Percentiles rank a stretch among this genome's conserved stretches.
phyloP scores from a whole-genome alignment of 92 coral and sea anemone species.

The Palythoa grandiflora region DNA sequence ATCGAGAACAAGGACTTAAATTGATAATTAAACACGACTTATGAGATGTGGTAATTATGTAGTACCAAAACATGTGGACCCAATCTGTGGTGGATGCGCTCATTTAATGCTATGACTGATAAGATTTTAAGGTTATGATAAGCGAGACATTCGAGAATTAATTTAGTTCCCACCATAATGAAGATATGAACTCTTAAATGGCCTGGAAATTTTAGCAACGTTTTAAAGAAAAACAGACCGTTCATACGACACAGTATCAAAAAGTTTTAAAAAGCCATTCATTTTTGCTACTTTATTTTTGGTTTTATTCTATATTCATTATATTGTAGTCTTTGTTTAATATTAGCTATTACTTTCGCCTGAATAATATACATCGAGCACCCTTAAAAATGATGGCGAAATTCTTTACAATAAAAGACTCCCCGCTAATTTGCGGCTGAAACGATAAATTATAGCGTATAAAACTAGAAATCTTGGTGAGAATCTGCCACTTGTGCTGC shows the following conservation, averaged over 20 bases:
- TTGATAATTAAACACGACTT: not conserved
- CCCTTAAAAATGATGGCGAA: too few species aligned
- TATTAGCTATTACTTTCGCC: too few species aligned
- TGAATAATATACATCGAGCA: too few species aligned
- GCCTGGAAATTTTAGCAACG: not conserved
- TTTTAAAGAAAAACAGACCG: not conserved
- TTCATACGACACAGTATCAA: not conserved
- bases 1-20: not conserved
- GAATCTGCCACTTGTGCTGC: slow-evolving; percentile 9
- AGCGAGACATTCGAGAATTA: slow-evolving; percentile 24
- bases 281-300: too few species aligned
- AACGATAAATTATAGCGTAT: not conserved
- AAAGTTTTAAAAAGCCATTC: too few species aligned
- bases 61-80: not conserved
- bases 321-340: too few species aligned
- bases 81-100: not conserved
- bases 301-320: too few species aligned
- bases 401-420: not conserved
- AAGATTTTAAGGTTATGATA: slow-evolving; percentile 6
- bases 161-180: not conserved
- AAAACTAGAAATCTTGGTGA: not conserved
- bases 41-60: not conserved
- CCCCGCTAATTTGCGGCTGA: not conserved
- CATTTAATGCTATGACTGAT: slow-evolving; percentile 1
- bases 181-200: not conserved